phyloP scores from a whole-genome alignment of 2,888 invertebrate genomes.

The Gari tellinella region DNA sequence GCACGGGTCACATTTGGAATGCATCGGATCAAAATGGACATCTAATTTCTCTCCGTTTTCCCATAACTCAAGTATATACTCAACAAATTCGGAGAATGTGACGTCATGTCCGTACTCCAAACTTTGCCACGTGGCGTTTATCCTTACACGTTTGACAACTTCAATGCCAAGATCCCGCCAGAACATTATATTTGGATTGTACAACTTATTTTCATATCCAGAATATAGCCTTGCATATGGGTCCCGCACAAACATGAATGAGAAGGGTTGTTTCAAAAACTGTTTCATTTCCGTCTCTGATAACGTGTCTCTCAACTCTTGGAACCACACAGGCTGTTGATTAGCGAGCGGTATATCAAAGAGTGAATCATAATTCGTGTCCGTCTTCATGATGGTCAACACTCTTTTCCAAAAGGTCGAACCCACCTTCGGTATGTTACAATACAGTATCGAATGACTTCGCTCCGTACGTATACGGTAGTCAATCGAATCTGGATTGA shows the following conservation, averaged over 20 bases:
- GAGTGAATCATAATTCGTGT: constrained; percentile 14
- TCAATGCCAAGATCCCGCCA: constrained; percentile 63
- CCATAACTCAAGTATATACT: constrained; percentile 56
- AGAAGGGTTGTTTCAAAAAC: constrained; percentile 19
- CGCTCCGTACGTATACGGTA: constrained; percentile 9
- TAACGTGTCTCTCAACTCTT: not conserved
- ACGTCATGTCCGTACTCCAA: constrained; percentile 69
- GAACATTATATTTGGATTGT: constrained; percentile 64
- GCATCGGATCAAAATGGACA: constrained; percentile 66
- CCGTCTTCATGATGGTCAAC: constrained; percentile 29
- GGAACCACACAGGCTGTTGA: not conserved
- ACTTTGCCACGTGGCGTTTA: constrained; percentile 27
- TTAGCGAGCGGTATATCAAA: constrained; percentile 22
- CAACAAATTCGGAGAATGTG: constrained; percentile 69
- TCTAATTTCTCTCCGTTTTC: constrained; percentile 38
- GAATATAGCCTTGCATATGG: constrained; percentile 70
- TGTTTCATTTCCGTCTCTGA: not conserved
- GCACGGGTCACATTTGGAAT: constrained; percentile 66
- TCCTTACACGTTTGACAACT: constrained; percentile 39
- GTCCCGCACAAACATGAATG: constrained; percentile 71
- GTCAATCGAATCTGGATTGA: constrained; percentile 12
- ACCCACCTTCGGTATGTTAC: constrained; percentile 48
- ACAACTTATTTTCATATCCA: constrained; percentile 73
- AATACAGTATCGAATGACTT: constrained; percentile 35
- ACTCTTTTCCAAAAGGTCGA: constrained; percentile 52